phyloP scores from a whole-genome alignment of 2,888 invertebrate species.

The Geotrupes spiniger region DNA sequence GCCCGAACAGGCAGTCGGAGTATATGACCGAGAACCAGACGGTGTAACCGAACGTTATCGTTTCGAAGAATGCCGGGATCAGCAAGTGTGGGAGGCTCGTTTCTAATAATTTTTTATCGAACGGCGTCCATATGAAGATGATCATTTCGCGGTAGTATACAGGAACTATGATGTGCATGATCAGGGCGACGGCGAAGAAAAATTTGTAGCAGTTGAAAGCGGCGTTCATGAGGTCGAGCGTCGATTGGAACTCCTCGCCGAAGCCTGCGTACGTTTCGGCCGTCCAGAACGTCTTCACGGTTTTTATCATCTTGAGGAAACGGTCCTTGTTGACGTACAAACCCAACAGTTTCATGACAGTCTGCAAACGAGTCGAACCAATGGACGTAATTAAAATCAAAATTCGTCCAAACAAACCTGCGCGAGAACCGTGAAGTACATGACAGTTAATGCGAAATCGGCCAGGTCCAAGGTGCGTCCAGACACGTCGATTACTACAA shows the following conservation, averaged over 20 bases:
- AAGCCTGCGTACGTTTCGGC: background rate
- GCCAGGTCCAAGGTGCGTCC: background rate
- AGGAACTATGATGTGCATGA: background rate
- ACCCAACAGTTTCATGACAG: too few species aligned
- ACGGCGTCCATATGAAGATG: background rate
- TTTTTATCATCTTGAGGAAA: too few species aligned
- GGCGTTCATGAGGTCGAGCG: background rate
- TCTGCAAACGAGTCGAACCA: too few species aligned
- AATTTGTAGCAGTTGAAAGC: slow-evolving; percentile 1
- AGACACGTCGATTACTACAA: background rate
- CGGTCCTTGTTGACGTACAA: too few species aligned
- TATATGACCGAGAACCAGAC: too few species aligned
- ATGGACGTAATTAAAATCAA: too few species aligned
- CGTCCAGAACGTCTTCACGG: too few species aligned
- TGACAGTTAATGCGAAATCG: background rate
- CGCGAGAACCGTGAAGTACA: slow-evolving; percentile 2
- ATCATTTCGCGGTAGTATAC: slow-evolving; percentile 2
- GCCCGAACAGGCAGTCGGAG: too few species aligned
- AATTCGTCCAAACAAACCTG: too few species aligned
- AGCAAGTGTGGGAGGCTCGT: background rate
- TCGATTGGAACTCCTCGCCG: background rate
- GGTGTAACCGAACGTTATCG: background rate
- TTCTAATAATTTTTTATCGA: background rate
- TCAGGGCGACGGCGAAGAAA: background rate
- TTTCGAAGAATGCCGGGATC: background rate